Evolutionary conservation across 2,888 invertebrate species (phyloP).

Genomic region (Drosophila sordidapex): DNA sequence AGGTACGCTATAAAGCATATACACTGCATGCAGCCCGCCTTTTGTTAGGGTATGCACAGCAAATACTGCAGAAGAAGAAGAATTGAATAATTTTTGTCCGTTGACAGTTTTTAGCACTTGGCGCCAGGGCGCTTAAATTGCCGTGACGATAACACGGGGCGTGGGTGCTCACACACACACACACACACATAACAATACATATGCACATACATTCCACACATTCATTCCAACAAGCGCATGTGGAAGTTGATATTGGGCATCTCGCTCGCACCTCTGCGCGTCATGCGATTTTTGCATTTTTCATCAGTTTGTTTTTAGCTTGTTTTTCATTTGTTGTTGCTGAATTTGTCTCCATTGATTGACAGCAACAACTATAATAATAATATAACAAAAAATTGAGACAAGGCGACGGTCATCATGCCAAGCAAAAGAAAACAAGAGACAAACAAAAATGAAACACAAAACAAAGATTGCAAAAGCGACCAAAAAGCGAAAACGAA

Average conservation of each 20-base stretch:
- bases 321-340: slow-evolving; percentile 15
- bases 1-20: background rate
- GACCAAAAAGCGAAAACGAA: slow-evolving; percentile 10
- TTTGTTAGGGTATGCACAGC: slow-evolving; percentile 4
- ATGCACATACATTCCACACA: background rate
- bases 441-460: slow-evolving; percentile 15
- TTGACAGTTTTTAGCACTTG: slow-evolving; percentile 53
- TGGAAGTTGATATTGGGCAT: slow-evolving; percentile 5
- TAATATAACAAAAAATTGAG: slow-evolving; percentile 61
- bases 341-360: slow-evolving; percentile 62
- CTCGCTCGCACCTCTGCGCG: slow-evolving; percentile 6
- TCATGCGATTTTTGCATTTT: slow-evolving; percentile 27
- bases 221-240: slow-evolving; percentile 10
- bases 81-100: slow-evolving; percentile 43
- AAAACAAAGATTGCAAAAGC: slow-evolving; percentile 23
- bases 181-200: background rate
- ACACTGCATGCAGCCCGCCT: background rate
- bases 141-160: slow-evolving; percentile 41
- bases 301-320: slow-evolving; percentile 12
- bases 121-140: slow-evolving; percentile 75
- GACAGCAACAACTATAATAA: slow-evolving; percentile 69
- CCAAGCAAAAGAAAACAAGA: slow-evolving; percentile 54
- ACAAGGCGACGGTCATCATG: slow-evolving; percentile 60
- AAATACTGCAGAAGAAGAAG: background rate
- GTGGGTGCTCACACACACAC: slow-evolving; percentile 21